These are phyloP conservation scores for Pristis pectinata DNA, from an alignment of 2,797 vertebrate genomes.

Conservation along the genomic window DNA sequence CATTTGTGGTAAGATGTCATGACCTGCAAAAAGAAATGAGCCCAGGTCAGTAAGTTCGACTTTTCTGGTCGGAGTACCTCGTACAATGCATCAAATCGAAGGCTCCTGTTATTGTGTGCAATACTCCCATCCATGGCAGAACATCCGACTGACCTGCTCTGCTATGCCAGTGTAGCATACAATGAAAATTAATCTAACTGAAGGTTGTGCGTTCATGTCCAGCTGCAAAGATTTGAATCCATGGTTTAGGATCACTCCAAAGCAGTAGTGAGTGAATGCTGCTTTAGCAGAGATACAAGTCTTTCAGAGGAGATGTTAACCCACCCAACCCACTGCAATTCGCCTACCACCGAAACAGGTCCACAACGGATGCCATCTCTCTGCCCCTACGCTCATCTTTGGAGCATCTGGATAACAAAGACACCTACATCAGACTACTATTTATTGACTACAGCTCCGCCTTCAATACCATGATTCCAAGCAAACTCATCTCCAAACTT, in stretches of 20 bases:
- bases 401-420: too few species aligned
- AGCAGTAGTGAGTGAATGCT: neutral
- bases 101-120: neutral
- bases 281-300: neutral
- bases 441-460: too few species aligned
- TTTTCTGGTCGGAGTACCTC: neutral
- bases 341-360: too few species aligned
- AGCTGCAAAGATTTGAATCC: neutral
- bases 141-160: neutral
- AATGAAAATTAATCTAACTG: neutral
- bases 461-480: too few species aligned
- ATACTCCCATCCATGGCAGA: neutral
- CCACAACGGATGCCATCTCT: too few species aligned
- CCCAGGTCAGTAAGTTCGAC: neutral
- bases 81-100: neutral
- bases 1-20: constrained; percentile 31
- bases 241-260: neutral
- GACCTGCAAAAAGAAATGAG: constrained; percentile 26
- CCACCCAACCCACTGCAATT: too few species aligned
- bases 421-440: too few species aligned
- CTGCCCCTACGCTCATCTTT: too few species aligned
- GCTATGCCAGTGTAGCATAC: neutral
- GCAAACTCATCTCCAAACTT: too few species aligned
- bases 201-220: neutral
- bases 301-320: neutral